Percentiles rank a stretch among this genome's conserved stretches.
phyloP scores from a whole-genome alignment of 2,797 vertebrate species.

The Peromyscus eremicus region DNA sequence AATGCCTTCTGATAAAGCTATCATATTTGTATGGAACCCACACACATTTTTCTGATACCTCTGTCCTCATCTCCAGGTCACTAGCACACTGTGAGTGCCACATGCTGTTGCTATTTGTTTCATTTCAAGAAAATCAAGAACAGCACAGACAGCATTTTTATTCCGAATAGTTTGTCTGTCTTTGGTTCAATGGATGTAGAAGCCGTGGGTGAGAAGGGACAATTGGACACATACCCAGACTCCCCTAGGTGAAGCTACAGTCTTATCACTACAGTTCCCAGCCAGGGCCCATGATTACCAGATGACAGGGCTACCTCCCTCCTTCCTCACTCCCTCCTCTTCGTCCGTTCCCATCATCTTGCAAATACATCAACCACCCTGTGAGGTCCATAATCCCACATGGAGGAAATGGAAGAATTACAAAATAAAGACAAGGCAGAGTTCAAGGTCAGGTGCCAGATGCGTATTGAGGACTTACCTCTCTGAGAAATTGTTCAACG shows the following conservation, averaged over 20 bases:
- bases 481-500: background rate
- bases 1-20: background rate
- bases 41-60: background rate
- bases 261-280: too few species aligned
- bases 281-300: background rate
- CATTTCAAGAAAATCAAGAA: too few species aligned
- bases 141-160: background rate
- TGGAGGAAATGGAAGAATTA: background rate
- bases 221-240: background rate
- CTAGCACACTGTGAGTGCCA: too few species aligned
- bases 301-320: background rate
- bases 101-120: background rate
- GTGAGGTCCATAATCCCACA: background rate
- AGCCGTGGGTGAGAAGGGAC: background rate
- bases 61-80: background rate
- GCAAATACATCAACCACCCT: background rate
- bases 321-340: accelerated
- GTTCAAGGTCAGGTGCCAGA: background rate
- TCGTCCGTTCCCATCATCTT: background rate
- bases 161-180: background rate
- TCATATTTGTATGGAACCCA: background rate
- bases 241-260: background rate
- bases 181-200: background rate
- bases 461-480: background rate
- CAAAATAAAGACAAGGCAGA: background rate